Conservation (phyloP, 2,113 vertebrate genomes). For the Gnathonemus echidnorhynchus region DNA sequence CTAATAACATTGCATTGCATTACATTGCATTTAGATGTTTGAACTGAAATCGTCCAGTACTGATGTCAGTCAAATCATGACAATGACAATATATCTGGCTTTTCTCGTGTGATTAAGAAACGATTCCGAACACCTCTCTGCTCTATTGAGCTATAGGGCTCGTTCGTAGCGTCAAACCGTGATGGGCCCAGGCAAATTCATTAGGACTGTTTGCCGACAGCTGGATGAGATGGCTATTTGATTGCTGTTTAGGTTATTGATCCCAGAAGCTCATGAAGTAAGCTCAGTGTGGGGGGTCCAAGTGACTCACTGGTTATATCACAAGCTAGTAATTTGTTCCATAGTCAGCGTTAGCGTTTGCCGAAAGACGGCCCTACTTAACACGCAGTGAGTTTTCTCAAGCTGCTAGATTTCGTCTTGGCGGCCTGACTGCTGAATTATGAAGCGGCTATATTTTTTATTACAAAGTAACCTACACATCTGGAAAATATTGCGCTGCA, state of each 20-base stretch:
- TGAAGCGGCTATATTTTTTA: background rate
- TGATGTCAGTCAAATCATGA: slow-evolving; percentile 19
- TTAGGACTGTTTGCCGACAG: slow-evolving; percentile 20
- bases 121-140: slow-evolving; percentile 18
- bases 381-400: background rate
- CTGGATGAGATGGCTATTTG: background rate
- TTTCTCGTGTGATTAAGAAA: slow-evolving; percentile 11
- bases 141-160: slow-evolving; percentile 4
- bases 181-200: slow-evolving; percentile 15
- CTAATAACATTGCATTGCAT: slow-evolving; percentile 17
- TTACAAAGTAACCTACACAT: slow-evolving; percentile 5
- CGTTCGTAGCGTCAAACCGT: slow-evolving; percentile 14
- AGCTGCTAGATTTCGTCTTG: background rate
- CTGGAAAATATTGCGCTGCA: background rate
- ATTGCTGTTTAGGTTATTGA: slow-evolving; percentile 27
- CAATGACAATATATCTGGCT: background rate
- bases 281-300: slow-evolving; percentile 22
- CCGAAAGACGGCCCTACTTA: slow-evolving; percentile 2
- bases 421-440: background rate
- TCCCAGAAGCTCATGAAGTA: slow-evolving; percentile 29
- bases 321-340: slow-evolving; percentile 32
- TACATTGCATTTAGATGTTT: slow-evolving; percentile 22
- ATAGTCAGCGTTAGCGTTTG: slow-evolving; percentile 21
- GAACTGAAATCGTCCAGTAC: slow-evolving; percentile 35
- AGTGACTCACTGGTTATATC: slow-evolving; percentile 29